Percentiles rank a stretch among this genome's conserved stretches.
These are phyloP conservation scores for Vulpes vulpes DNA, from an alignment of 2,113 vertebrate species.

Conservation along the genomic window DNA sequence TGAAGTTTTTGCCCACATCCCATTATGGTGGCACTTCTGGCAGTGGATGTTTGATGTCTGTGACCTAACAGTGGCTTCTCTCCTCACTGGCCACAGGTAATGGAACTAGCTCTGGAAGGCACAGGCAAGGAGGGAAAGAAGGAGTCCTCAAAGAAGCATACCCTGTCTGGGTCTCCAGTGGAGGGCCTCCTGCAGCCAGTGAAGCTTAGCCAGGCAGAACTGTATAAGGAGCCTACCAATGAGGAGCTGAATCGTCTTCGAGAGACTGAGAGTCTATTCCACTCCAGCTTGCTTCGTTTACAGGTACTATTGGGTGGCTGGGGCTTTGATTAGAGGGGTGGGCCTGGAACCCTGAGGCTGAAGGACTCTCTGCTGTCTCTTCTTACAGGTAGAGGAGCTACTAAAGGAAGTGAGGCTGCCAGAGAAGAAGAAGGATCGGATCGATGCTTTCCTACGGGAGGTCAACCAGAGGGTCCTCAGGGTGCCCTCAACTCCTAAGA, in stretches of 20 bases:
- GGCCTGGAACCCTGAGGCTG: neutral
- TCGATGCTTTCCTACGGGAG: constrained; percentile 91
- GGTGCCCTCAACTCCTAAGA: constrained; percentile 89
- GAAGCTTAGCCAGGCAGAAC: constrained; percentile 91
- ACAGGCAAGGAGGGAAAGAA: constrained; percentile 59
- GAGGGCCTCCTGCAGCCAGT: constrained; percentile 86
- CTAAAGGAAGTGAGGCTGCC: constrained; percentile 95
- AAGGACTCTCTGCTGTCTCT: rapidly evolving
- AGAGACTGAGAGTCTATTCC: constrained; percentile 96
- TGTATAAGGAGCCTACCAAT: constrained; percentile 94
- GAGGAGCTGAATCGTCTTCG: constrained; percentile 96
- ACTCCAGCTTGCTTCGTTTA: constrained; percentile 95
- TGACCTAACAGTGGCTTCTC: neutral
- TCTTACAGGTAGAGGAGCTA: constrained; percentile 94
- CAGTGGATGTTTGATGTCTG: neutral
- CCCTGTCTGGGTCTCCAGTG: neutral
- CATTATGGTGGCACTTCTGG: neutral
- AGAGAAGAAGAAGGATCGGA: constrained; percentile 91
- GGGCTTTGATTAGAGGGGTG: neutral
- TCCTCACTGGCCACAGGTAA: constrained; percentile 46
- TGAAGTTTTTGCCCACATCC: neutral
- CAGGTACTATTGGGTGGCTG: constrained; percentile 88
- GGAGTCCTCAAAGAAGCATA: constrained; percentile 77
- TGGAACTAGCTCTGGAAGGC: constrained; percentile 8
- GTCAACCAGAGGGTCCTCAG: constrained; percentile 89